Evolutionary conservation across 2,113 vertebrate genomes (phyloP).

Genomic region (Hepsetus odoe): DNA sequence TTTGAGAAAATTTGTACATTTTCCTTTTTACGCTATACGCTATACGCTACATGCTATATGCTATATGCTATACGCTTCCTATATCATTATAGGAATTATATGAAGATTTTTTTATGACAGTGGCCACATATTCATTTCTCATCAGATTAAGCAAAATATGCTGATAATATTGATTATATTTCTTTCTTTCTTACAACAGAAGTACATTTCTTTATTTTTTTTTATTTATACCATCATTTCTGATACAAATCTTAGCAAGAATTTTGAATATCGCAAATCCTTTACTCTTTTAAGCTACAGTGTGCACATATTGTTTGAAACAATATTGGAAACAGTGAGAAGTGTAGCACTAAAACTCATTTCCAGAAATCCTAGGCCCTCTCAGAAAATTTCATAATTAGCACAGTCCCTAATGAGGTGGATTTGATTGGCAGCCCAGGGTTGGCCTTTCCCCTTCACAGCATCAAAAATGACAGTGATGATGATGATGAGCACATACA

Average conservation of each 20-base stretch:
- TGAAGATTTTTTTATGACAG: too few relatives aligned
- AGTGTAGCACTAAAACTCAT: slow-evolving; percentile 10
- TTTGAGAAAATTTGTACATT: too few relatives aligned
- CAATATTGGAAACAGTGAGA: background rate
- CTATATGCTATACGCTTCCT: too few relatives aligned
- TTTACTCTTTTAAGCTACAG: background rate
- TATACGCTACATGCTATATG: too few relatives aligned
- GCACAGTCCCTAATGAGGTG: slow-evolving; percentile 76
- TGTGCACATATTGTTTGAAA: background rate
- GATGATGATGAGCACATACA: slow-evolving; percentile 74
- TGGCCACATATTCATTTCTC: too few relatives aligned
- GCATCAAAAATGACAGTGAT: slow-evolving; percentile 78
- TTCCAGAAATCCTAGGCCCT: slow-evolving; percentile 6
- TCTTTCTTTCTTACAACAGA: background rate
- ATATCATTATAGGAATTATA: too few relatives aligned
- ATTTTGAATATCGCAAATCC: background rate
- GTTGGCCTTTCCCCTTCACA: slow-evolving; percentile 76
- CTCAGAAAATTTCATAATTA: slow-evolving; percentile 70
- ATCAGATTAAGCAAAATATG: too few relatives aligned
- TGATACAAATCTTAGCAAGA: background rate
- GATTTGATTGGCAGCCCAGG: slow-evolving; percentile 76
- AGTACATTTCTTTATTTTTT: too few relatives aligned
- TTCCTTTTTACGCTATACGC: too few relatives aligned
- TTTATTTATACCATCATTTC: background rate
- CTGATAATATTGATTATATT: background rate